Percentiles rank a stretch among this genome's conserved stretches.
Evolutionary conservation across 2,888 invertebrate species (phyloP).

Genomic region (Spilarctia lutea): DNA sequence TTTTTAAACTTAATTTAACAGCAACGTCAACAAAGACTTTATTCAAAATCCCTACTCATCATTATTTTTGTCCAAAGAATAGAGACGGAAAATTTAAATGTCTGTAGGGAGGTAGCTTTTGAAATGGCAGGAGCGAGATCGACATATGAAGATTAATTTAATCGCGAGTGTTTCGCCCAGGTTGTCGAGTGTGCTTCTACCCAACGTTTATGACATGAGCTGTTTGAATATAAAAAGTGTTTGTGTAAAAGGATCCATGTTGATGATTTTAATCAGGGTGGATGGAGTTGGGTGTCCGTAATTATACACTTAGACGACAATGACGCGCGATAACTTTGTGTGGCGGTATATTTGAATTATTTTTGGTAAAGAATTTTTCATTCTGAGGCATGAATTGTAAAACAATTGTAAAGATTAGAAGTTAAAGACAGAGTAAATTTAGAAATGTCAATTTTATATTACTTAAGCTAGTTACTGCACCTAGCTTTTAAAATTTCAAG

Average conservation of each 20-base stretch:
- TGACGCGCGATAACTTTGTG: constrained; percentile 4
- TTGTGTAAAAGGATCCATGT: constrained; percentile 36
- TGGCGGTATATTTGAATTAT: constrained; percentile 8
- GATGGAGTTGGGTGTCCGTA: constrained; percentile 24
- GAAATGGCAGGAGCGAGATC: constrained; percentile 40
- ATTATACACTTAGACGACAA: constrained; percentile 15
- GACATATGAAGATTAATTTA: constrained; percentile 50
- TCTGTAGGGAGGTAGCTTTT: constrained; percentile 33
- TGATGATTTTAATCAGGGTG: constrained; percentile 46
- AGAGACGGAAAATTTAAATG: constrained; percentile 42
- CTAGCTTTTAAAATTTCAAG: too few species aligned
- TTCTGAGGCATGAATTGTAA: not conserved
- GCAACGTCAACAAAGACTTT: constrained; percentile 38
- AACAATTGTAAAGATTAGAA: too few species aligned
- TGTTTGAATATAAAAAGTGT: constrained; percentile 46
- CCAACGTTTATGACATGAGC: constrained; percentile 36
- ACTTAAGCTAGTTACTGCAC: too few species aligned
- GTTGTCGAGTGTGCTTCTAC: constrained; percentile 40
- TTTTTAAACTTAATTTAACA: constrained; percentile 36
- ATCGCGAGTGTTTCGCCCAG: constrained; percentile 34
- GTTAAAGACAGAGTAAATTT: too few species aligned
- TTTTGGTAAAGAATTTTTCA: not conserved
- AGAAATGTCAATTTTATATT: too few species aligned
- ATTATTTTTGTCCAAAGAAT: constrained; percentile 41
- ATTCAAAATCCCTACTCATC: constrained; percentile 32